Percentiles rank a stretch among this genome's conserved stretches.
phyloP scores from a whole-genome alignment of 2,797 vertebrate species.

The Halcyon leucocephala region DNA sequence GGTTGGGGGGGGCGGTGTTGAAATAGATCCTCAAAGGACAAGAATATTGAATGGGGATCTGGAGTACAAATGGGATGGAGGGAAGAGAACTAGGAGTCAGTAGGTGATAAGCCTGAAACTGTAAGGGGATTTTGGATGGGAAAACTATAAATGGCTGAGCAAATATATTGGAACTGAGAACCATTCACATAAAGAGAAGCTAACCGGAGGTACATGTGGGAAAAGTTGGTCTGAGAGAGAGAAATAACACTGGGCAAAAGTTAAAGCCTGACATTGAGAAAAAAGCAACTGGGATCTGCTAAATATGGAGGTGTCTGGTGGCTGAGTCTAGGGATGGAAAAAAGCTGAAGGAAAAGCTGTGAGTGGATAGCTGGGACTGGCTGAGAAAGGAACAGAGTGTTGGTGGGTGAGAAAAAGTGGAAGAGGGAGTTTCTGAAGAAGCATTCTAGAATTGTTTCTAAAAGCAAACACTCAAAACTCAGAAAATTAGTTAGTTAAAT shows the following conservation, averaged over 20 bases:
- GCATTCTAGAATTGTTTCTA: background rate
- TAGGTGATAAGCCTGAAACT: constrained; percentile 7
- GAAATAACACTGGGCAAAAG: background rate
- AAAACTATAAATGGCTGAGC: constrained; percentile 7
- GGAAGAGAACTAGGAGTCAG: background rate
- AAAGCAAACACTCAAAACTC: background rate
- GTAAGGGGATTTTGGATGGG: constrained; percentile 1
- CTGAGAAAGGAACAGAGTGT: background rate
- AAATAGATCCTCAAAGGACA: background rate
- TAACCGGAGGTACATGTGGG: background rate
- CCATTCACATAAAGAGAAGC: background rate
- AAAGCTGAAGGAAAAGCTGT: background rate
- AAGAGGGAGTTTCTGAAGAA: background rate
- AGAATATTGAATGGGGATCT: background rate
- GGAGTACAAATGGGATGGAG: background rate
- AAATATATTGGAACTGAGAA: constrained; percentile 36
- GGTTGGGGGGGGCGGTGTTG: background rate
- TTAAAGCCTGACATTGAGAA: background rate
- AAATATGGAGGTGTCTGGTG: background rate
- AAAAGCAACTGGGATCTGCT: background rate
- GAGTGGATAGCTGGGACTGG: background rate
- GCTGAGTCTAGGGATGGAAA: background rate
- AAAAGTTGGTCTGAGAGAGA: background rate
- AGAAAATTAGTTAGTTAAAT: background rate
- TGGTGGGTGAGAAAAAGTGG: background rate